Evolutionary conservation across 2,113 vertebrate genomes (phyloP).

Genomic region (Chiloscyllium plagiosum): DNA sequence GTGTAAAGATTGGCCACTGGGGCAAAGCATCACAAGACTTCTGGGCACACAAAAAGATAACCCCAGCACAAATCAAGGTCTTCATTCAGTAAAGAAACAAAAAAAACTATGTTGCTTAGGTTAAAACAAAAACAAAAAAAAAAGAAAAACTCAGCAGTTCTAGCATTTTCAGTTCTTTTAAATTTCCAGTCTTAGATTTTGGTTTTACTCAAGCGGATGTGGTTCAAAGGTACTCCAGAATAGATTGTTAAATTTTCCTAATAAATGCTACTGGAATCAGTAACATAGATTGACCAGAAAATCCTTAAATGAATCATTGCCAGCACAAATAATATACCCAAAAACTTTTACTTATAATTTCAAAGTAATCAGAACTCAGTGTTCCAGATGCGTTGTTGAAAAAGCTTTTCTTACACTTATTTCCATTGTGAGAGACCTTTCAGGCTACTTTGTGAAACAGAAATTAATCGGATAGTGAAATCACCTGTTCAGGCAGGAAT

Average conservation of each 20-base stretch:
- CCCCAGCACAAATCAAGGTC: background rate
- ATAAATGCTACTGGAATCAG: background rate
- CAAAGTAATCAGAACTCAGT: background rate
- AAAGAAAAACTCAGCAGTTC: background rate
- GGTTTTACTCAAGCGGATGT: background rate
- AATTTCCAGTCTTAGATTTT: background rate
- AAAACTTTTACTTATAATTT: background rate
- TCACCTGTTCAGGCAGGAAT: background rate
- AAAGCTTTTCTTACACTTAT: background rate
- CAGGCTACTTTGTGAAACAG: too few relatives aligned
- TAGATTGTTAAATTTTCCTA: background rate
- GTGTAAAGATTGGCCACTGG: background rate
- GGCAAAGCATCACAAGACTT: background rate
- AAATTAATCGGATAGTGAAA: background rate
- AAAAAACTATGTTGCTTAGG: background rate
- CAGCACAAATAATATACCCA: background rate
- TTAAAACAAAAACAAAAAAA: background rate
- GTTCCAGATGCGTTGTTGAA: background rate
- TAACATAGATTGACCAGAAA: background rate
- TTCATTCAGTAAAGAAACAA: background rate
- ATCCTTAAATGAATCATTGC: background rate
- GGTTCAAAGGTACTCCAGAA: background rate
- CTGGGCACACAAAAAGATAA: background rate
- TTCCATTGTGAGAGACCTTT: background rate
- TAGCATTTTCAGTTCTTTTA: background rate